Base-by-base conservation (phyloP, 2,113 vertebrate species). In the Harpagus bidentatus region DNA sequence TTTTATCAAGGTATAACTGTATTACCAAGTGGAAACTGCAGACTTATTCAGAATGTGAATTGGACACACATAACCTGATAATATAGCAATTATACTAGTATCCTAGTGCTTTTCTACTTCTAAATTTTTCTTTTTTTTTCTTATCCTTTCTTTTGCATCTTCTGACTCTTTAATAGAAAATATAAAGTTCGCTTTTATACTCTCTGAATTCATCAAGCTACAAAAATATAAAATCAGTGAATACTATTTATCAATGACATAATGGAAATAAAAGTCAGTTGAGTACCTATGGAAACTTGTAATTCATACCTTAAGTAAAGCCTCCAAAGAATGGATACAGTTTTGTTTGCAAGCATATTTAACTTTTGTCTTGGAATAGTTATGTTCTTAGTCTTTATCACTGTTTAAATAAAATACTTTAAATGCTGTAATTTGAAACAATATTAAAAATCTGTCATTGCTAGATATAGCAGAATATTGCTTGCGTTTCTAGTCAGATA, bases 401-500 rank as follows among this genome's bases (percentile, higher is more conserved):
- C 29, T 78, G 69, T 96, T 94, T 70, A 93, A 96, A 82, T 80
- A 94, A 97, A 93, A 94, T 74, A 71, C n/a, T 96, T 95, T 94
- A 97, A 93, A 90, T 91, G 38, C 50, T 78, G 90, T 95, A 91
- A 96, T 96, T 95, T 97, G 82, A 96, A 90, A 77, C 16, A 40
- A 48, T 91, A 78, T 73, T 96, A 93, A 96, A 95, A 95, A 90
- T 86, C 85, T 97, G 82, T 94, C 85, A 84, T 82, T 86, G 36
- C 91, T 89, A 96, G 97, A 97, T 97, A 95, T 43, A 91, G 77
- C 3, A 80, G 97, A 98, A 95, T 97, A 91, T 96, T 97, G 97
- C 96, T 94, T 95, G 96, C 96, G 92, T 98, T 98, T 97, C 95
- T 97, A 97, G 96, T 87, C 86, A 97, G 98, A 98, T 97, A 96